A percentile compares a stretch with the other conserved stretches of the same genome.
Conservation (phyloP, 2,888 invertebrate species). For the Nomada lathburiana region DNA sequence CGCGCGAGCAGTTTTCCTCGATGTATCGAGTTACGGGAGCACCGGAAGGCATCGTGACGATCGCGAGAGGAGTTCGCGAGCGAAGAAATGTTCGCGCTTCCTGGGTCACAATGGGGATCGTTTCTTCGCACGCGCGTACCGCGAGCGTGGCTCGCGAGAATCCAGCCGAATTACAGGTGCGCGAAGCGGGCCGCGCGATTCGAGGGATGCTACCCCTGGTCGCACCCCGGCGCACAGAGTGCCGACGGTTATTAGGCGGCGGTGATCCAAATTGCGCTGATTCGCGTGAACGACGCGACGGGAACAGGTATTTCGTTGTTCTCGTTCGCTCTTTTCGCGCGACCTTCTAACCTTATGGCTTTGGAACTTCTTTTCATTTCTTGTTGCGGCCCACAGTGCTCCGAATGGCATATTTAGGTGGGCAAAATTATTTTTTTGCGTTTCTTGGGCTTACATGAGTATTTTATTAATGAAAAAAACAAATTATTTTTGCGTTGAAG, state of each 20-base stretch:
- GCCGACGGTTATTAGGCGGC: background rate
- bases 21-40: slow-evolving; percentile 49
- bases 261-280: slow-evolving; percentile 10
- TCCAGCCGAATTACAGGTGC: slow-evolving; percentile 3
- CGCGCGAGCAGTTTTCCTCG: slow-evolving; percentile 40
- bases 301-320: background rate
- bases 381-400: background rate
- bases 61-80: slow-evolving; percentile 1
- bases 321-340: background rate
- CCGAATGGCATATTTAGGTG: no score
- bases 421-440: no score
- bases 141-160: background rate
- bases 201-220: background rate
- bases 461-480: no score
- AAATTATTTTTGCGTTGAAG: no score
- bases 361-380: background rate
- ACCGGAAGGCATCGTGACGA: slow-evolving; percentile 21
- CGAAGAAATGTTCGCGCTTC: slow-evolving; percentile 12
- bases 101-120: background rate
- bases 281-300: background rate
- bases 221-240: background rate
- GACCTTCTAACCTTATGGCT: background rate
- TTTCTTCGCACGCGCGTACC: background rate
- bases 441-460: no score
- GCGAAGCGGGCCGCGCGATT: slow-evolving; percentile 29